Evolutionary conservation across 2,113 vertebrate species (phyloP).

Genomic region (Camelus bactrianus): DNA sequence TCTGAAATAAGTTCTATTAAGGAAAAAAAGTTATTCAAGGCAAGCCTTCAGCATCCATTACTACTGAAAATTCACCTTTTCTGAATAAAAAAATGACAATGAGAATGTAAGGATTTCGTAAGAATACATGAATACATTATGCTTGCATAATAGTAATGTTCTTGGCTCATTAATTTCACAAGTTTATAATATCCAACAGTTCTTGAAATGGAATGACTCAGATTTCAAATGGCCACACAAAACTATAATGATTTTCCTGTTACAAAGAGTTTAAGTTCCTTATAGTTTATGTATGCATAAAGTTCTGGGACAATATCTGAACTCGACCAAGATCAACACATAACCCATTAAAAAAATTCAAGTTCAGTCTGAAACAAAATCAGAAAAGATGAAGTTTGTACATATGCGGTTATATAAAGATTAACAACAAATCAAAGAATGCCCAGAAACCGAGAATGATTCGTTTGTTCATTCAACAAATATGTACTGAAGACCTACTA

Average conservation of each 20-base stretch:
- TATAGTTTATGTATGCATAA: background rate
- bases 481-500: background rate
- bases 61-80: constrained; percentile 2
- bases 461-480: constrained; percentile 3
- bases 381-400: background rate
- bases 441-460: background rate
- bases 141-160: background rate
- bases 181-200: background rate
- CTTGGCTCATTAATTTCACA: background rate
- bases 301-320: background rate
- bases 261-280: background rate
- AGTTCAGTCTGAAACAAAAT: constrained; percentile 26
- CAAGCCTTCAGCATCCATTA: background rate
- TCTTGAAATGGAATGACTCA: constrained; percentile 12
- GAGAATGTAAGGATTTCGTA: background rate
- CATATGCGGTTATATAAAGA: background rate
- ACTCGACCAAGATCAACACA: background rate
- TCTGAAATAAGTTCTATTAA: background rate
- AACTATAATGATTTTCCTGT: background rate
- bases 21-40: background rate
- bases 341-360: background rate
- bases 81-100: background rate
- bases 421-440: background rate
- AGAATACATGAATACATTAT: background rate
- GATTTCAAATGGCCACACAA: background rate